Conservation (phyloP, 2,888 invertebrate genomes). For the Gerris lacustris region DNA sequence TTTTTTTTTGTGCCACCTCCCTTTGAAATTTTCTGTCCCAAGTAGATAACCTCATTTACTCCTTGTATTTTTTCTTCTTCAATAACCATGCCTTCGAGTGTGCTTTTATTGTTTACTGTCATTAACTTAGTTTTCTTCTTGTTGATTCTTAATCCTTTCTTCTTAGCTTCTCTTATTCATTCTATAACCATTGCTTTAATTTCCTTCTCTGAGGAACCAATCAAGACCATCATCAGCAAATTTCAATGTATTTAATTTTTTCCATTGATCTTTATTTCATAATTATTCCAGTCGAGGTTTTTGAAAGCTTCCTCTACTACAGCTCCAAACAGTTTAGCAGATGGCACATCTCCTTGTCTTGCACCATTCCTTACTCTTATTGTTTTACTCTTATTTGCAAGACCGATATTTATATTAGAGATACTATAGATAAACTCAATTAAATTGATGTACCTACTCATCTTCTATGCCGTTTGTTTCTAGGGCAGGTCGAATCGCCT, state of each 20-base stretch:
- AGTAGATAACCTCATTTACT: not conserved
- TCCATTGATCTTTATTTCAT: not conserved
- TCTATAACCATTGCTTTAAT: not conserved
- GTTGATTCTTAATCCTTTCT: not conserved
- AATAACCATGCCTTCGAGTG: not conserved
- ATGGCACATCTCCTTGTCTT: not conserved
- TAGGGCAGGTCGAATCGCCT: not conserved
- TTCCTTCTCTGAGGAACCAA: not conserved
- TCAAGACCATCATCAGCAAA: not conserved
- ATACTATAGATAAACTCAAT: too few species aligned
- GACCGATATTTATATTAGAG: too few species aligned
- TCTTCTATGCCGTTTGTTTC: not conserved
- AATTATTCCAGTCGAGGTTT: not conserved
- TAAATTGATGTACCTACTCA: not conserved
- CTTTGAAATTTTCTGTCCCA: not conserved
- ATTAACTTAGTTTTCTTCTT: not conserved
- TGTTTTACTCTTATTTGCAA: too few species aligned
- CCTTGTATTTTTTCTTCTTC: not conserved
- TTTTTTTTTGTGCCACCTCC: too few species aligned
- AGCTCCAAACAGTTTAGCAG: not conserved
- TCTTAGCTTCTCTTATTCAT: not conserved
- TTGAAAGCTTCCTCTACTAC: not conserved
- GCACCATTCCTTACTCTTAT: not conserved
- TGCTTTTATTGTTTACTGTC: not conserved
- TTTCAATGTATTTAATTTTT: not conserved